Percentiles rank a stretch among this genome's conserved stretches.
Evolutionary conservation across 2,113 vertebrate genomes (phyloP).

Genomic region (Danio rerio): DNA sequence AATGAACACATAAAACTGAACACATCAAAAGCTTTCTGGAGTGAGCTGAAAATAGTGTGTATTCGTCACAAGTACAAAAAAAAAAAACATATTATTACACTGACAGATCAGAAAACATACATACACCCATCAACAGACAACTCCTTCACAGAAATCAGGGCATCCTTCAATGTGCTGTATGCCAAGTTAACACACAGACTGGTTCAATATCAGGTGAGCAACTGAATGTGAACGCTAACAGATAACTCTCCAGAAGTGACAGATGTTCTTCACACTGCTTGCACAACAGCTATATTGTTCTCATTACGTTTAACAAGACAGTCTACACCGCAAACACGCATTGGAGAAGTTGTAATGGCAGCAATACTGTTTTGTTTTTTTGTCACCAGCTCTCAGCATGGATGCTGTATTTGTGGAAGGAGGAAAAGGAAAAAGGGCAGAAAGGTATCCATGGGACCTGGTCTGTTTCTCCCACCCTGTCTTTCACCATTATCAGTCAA

Average conservation of each 20-base stretch:
- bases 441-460: constrained; percentile 21
- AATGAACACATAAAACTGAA: no score
- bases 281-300: background rate
- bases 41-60: no score
- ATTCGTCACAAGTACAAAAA: no score
- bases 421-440: background rate
- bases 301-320: constrained; percentile 3
- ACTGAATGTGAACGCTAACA: background rate
- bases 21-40: no score
- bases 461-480: constrained; percentile 24
- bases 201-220: background rate
- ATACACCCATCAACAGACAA: no score
- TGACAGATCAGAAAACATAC: no score
- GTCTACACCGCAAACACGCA: background rate
- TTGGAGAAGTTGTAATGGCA: background rate
- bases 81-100: no score
- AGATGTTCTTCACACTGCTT: constrained; percentile 3
- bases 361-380: background rate
- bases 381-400: background rate
- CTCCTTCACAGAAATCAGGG: no score
- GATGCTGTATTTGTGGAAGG: background rate
- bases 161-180: background rate
- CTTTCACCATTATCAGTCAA: constrained; percentile 33
- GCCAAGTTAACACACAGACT: background rate
- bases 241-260: background rate